phyloP scores from a whole-genome alignment of 2,797 vertebrate genomes.

The Bovichtus diacanthus region DNA sequence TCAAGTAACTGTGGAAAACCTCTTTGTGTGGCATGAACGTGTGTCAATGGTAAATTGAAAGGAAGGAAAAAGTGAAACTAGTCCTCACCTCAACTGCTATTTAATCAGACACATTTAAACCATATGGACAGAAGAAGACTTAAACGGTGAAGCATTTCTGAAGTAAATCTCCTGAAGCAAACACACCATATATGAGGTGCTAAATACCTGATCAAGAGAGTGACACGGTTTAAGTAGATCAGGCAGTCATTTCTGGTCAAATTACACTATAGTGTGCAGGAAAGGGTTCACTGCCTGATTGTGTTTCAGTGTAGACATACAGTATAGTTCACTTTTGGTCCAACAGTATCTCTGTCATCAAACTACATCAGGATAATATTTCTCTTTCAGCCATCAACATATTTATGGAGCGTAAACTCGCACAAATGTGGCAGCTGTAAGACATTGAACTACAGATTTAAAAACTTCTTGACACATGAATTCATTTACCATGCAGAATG shows the following conservation, averaged over 20 bases:
- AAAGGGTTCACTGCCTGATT: not conserved
- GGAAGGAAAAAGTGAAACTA: constrained; percentile 21
- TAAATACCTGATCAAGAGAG: not conserved
- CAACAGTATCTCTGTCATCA: not conserved
- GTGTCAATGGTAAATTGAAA: not conserved
- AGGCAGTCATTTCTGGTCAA: not conserved
- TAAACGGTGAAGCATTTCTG: not conserved
- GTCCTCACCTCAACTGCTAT: not conserved
- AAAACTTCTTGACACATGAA: not conserved
- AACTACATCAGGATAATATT: no score
- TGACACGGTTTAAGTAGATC: not conserved
- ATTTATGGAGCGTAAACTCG: not conserved
- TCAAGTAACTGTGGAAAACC: not conserved
- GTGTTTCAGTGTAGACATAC: not conserved
- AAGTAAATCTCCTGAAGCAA: not conserved
- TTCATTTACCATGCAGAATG: not conserved
- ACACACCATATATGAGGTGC: not conserved
- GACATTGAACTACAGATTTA: not conserved
- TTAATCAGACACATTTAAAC: not conserved
- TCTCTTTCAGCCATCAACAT: not conserved
- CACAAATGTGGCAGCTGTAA: not conserved
- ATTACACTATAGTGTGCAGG: not conserved
- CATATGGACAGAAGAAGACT: not conserved
- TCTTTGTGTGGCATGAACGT: not conserved
- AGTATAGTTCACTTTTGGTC: not conserved